Evolutionary conservation across 2,888 invertebrate genomes (phyloP).

Genomic region (Mesorhabditis sp.): DNA sequence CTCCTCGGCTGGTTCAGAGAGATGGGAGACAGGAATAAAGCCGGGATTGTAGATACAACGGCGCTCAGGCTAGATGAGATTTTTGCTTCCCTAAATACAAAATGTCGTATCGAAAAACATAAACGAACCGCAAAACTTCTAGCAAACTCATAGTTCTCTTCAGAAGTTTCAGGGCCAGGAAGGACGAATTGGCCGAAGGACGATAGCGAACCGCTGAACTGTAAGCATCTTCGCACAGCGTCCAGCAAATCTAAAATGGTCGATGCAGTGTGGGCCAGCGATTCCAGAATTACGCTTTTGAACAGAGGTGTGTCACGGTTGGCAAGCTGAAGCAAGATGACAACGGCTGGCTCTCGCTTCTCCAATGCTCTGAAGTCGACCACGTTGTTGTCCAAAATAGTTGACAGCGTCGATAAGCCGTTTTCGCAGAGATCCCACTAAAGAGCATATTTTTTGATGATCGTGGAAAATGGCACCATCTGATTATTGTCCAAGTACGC

Average conservation of each 20-base stretch:
- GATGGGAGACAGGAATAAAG: neutral
- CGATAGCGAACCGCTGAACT: neutral
- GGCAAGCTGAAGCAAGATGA: neutral
- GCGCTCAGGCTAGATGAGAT: neutral
- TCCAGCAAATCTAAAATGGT: neutral
- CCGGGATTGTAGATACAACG: neutral
- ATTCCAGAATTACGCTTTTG: neutral
- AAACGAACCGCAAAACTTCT: neutral
- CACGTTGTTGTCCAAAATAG: neutral
- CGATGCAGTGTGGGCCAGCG: neutral
- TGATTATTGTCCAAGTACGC: slow-evolving; percentile 44
- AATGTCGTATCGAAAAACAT: neutral
- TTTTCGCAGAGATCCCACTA: neutral
- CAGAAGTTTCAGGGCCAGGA: neutral
- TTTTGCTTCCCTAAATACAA: neutral
- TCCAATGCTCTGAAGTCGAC: neutral
- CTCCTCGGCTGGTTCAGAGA: neutral
- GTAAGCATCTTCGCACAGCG: neutral
- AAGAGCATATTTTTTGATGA: neutral
- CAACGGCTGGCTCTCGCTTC: neutral
- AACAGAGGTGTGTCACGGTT: neutral
- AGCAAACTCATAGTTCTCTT: neutral
- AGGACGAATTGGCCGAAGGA: neutral
- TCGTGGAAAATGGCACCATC: slow-evolving; percentile 32
- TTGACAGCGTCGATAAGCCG: neutral